phyloP scores from a whole-genome alignment of 2,113 vertebrate genomes.

The Callithrix jacchus region DNA sequence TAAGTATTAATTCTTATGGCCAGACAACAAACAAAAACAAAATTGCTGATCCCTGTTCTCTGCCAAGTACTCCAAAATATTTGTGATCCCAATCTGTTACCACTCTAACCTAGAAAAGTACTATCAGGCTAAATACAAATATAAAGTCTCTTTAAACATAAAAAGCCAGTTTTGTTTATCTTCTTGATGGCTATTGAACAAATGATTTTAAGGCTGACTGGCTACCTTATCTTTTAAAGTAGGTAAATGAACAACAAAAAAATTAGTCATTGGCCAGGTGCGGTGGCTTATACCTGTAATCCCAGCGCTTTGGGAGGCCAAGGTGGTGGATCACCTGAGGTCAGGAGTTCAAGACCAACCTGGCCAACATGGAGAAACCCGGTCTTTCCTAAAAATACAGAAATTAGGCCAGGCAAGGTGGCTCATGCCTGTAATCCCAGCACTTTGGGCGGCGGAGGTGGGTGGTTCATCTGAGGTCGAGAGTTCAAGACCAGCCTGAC shows the following conservation, averaged over 20 bases:
- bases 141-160: not conserved
- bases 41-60: not conserved
- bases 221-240: not conserved
- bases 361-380: no score
- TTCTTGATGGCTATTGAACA: not conserved
- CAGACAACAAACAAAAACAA: not conserved
- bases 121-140: not conserved
- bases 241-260: not conserved
- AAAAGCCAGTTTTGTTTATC: not conserved
- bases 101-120: not conserved
- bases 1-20: constrained; percentile 32
- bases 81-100: not conserved
- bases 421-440: no score
- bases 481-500: no score
- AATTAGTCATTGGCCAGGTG: no score
- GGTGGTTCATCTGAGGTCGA: no score
- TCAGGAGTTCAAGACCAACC: no score
- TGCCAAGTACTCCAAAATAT: not conserved
- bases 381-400: no score
- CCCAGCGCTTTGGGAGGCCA: no score
- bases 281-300: no score
- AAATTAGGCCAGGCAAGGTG: no score
- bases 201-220: not conserved
- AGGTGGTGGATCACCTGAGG: no score
- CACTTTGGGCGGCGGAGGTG: no score